A percentile compares a stretch with the other conserved stretches of the same genome.
phyloP scores from a whole-genome alignment of 23 tunicate genomes.

The Clavelina lepadiformis region DNA sequence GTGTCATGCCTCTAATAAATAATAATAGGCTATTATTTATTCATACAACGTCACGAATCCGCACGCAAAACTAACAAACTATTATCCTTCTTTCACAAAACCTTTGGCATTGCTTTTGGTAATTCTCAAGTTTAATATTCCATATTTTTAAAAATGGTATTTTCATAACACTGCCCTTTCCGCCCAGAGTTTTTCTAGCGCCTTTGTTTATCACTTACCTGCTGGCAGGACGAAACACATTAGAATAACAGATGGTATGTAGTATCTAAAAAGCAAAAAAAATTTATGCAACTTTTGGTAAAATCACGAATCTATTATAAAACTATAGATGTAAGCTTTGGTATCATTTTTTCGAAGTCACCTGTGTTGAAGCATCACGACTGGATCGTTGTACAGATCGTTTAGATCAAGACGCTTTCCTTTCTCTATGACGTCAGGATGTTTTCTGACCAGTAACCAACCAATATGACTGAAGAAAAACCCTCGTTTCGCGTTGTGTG shows the following conservation, averaged over 20 bases:
- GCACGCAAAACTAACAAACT: no score
- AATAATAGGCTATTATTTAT: no score
- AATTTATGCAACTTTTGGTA: no score
- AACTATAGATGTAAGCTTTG: background rate
- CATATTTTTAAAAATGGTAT: no score
- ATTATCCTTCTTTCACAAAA: no score
- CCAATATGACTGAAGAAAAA: slow-evolving; percentile 87
- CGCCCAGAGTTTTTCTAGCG: no score
- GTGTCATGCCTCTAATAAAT: no score
- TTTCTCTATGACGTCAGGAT: slow-evolving; percentile 70
- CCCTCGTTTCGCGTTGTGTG: slow-evolving; percentile 72
- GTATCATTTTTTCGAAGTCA: background rate
- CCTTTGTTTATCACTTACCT: no score
- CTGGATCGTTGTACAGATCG: slow-evolving; percentile 63
- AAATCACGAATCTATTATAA: background rate
- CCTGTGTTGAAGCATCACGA: slow-evolving; percentile 73
- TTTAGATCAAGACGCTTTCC: slow-evolving; percentile 45
- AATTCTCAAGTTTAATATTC: no score
- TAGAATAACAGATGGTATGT: slow-evolving; percentile 16
- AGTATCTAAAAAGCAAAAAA: slow-evolving; percentile 36
- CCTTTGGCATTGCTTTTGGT: no score
- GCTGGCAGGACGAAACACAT: slow-evolving; percentile 29
- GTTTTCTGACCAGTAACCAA: slow-evolving; percentile 77
- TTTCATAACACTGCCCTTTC: no score
- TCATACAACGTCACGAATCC: no score